Evolutionary conservation across 2,797 vertebrate species (phyloP), one percentile per base, ranked within the genome.

Genomic region (Danio choprae): DNA sequence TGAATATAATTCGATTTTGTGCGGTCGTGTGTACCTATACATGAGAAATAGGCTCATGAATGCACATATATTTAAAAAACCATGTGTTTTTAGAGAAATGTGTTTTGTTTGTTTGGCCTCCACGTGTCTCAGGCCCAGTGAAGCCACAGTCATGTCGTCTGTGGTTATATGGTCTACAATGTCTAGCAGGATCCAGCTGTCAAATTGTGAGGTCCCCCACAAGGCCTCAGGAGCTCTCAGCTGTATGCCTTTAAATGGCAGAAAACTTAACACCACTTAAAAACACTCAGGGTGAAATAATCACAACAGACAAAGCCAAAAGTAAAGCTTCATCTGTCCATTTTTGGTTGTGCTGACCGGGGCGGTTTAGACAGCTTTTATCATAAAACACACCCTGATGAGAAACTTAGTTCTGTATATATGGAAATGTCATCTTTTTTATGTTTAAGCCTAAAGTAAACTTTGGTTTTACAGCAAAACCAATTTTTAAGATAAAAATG

Each of bases 61-160:
- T 41, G 38, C 15, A 2, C 2, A 16, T 29, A 36, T n/a, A 38
- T 20, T 5, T 20, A 64, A 59, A 53, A 68, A 80, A 58, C 48
- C 56, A 56, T 78, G 58, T 74, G 36, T 87, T 81, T 64, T 55
- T 77, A 80, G 56, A 55, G 20, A 76, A 46, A 74, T 40, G 78
- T 79, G 85, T 81, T 86, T 85, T 88, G 88, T 87, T 89, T 90
- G 85, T 75, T 84, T 73, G 86, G 85, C 85, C 85, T 82, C 81
- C 83, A 71, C 71, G 86, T 87, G 86, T 79, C 82, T 86, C 76
- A 79, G 86, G 90, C 89, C 91, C 91, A 82, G 71, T 9, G 76
- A 81, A 90, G 84, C 93, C 92, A 80, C 92, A 93, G 91, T 77
- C 90, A 89, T 88, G 86, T 87, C 77, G 89, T 86, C 77, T 92